Conservation (phyloP, 2,888 invertebrate species). For the Drosophila mettleri region DNA sequence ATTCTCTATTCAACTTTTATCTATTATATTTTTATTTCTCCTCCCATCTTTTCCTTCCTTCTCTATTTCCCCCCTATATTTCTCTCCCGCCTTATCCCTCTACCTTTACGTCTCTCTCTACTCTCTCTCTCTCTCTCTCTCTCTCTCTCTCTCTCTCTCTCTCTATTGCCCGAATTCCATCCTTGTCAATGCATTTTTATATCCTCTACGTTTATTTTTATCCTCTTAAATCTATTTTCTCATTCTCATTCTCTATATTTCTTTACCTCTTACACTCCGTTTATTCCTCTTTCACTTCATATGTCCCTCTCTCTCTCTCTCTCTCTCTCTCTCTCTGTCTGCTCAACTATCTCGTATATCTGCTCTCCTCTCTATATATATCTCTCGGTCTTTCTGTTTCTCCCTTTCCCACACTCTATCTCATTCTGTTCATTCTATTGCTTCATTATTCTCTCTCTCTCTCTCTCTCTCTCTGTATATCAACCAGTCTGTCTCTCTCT, state of each 20-base stretch:
- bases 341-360: too few species aligned
- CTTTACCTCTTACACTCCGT: background rate
- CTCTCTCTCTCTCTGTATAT: background rate
- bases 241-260: background rate
- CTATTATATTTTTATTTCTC: background rate
- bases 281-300: background rate
- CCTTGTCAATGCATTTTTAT: too few species aligned
- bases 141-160: background rate
- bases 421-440: background rate
- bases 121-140: background rate
- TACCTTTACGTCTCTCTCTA: too few species aligned
- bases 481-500: background rate
- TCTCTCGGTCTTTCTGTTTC: background rate
- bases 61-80: too few species aligned
- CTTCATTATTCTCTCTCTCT: too few species aligned
- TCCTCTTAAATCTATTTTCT: too few species aligned
- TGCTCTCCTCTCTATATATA: too few species aligned
- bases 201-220: too few species aligned
- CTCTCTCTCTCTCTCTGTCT: too few species aligned
- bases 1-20: too few species aligned
- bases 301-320: background rate
- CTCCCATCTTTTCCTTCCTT: background rate
- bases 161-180: background rate
- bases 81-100: too few species aligned
- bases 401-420: too few species aligned